Evolutionary conservation across 2,888 invertebrate species (phyloP), one percentile per base, ranked within the genome.

Genomic region (Abscondita cerata): DNA sequence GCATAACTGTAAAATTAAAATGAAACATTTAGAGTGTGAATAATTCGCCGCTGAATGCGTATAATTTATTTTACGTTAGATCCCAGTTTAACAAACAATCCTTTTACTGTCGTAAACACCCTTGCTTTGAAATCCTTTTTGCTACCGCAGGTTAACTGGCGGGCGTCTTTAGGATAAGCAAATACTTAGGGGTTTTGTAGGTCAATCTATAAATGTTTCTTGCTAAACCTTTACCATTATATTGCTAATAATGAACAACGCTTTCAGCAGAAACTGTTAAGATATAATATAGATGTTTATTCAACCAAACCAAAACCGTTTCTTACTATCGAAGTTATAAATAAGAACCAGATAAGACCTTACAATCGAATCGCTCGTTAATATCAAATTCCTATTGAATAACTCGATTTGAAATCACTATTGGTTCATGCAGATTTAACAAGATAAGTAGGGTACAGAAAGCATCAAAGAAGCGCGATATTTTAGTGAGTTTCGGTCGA

Each of bases 41-140:
- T n/a, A n/a, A n/a, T n/a, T n/a, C n/a, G n/a, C n/a, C n/a, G n/a
- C n/a, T n/a, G n/a, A n/a, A n/a, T n/a, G n/a, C n/a, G n/a, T n/a
- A n/a, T n/a, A n/a, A n/a, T n/a, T n/a, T n/a, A n/a, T n/a, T n/a
- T n/a, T n/a, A n/a, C n/a, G n/a, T n/a, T n/a, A n/a, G 41, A 8
- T 13, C 13, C 13, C 12, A 8, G 16, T 41, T 41, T 13, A 15
- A 41, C 8, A 8, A 41, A 13, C 41, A 41, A 41, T 41, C 41
- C 53, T 53, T 53, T 53, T 53, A 41, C 31, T 53, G 40, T 52
- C 53, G 53, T 53, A 25, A 44, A 44, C 53, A 53, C 52, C 52
- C 52, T 52, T 52, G 40, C 20, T 38, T 36, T 25, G n/a, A 25
- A 52, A 52, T 53, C 53, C 33, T 31, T 53, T 53, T 53, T 53